phyloP scores from a whole-genome alignment of 1,140 invertebrate genomes.

The Lucilia sericata region DNA sequence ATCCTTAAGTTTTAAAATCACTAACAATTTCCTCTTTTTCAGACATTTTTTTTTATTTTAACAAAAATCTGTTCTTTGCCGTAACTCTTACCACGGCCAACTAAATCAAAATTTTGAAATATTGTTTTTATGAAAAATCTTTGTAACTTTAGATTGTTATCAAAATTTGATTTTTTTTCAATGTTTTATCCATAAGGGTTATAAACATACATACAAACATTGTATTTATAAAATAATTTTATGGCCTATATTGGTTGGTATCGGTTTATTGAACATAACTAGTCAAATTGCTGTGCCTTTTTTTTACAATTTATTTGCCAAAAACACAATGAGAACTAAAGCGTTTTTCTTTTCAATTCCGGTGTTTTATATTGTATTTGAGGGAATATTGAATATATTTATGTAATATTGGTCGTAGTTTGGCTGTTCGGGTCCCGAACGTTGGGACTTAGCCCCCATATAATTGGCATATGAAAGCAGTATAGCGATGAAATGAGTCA shows the following conservation, averaged over 20 bases:
- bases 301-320: not conserved
- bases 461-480: too few relatives aligned
- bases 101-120: constrained; percentile 27
- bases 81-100: not conserved
- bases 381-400: too few relatives aligned
- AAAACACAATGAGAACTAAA: not conserved
- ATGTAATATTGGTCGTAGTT: too few relatives aligned
- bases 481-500: too few relatives aligned
- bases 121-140: not conserved
- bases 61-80: not conserved
- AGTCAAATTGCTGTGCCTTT: not conserved
- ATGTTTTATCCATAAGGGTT: not conserved
- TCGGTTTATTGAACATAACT: not conserved
- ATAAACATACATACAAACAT: not conserved
- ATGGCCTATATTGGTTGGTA: not conserved
- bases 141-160: constrained; percentile 21
- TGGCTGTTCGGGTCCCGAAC: too few relatives aligned
- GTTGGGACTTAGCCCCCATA: too few relatives aligned
- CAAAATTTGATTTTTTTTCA: constrained; percentile 23
- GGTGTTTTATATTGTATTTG: too few relatives aligned
- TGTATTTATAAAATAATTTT: not conserved
- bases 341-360: too few relatives aligned
- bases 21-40: constrained; percentile 15
- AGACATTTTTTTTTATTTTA: not conserved
- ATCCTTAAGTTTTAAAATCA: not conserved